These are phyloP conservation scores for Porites evermanni DNA, from an alignment of 92 coral and sea anemone genomes.

Conservation along the genomic window DNA sequence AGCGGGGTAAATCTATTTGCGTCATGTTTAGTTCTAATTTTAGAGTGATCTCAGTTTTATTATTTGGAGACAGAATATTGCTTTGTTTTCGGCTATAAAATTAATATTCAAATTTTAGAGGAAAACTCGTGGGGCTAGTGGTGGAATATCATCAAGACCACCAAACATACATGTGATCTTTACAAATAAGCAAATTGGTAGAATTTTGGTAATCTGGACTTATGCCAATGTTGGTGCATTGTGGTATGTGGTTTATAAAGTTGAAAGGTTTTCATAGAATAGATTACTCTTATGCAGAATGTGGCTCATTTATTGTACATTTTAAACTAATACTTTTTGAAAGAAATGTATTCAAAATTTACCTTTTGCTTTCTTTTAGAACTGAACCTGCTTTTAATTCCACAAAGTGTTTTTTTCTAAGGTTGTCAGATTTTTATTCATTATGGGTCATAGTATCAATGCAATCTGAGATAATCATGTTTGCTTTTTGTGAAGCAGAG, in stretches of 20 bases:
- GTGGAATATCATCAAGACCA: too few species aligned
- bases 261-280: neutral
- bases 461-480: slow-evolving; percentile 18
- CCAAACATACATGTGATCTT: too few species aligned
- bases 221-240: neutral
- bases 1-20: neutral
- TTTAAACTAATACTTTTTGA: neutral
- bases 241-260: neutral
- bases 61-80: neutral
- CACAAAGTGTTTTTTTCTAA: neutral
- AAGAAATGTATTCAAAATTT: neutral
- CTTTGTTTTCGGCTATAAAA: neutral
- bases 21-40: neutral
- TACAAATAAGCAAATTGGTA: neutral
- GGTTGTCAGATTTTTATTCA: neutral
- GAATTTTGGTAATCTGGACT: neutral
- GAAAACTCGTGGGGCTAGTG: neutral
- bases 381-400: neutral
- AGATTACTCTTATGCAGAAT: neutral
- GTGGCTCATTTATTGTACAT: neutral
- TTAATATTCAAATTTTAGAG: neutral
- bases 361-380: neutral
- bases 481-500: neutral
- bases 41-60: neutral
- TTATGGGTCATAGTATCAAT: neutral